Conservation (phyloP, 2,113 vertebrate species). For the Sinocyclocheilus grahami region DNA sequence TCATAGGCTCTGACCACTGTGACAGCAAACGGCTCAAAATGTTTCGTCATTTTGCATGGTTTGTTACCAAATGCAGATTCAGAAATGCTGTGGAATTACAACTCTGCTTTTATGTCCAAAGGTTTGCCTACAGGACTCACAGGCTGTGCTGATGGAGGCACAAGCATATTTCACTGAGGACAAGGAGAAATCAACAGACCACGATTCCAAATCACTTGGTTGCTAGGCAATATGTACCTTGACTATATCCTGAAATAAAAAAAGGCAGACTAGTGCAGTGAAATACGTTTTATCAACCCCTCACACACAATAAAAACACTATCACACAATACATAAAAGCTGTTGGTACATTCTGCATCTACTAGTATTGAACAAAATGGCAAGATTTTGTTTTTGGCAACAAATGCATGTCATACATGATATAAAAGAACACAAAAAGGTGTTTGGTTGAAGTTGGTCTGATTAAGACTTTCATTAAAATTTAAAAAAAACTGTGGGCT, state of each 20-base stretch:
- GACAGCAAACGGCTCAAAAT: neutral
- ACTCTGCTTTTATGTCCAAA: constrained; percentile 57
- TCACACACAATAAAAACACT: neutral
- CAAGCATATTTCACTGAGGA: neutral
- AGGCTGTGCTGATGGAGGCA: constrained; percentile 74
- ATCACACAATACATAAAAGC: neutral
- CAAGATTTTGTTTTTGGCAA: neutral
- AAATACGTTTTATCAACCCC: neutral
- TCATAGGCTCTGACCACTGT: neutral
- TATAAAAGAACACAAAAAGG: neutral
- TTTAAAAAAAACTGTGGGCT: neutral
- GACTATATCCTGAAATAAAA: neutral
- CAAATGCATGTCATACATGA: neutral
- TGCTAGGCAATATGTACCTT: neutral
- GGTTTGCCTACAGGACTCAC: constrained; percentile 80
- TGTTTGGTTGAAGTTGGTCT: constrained; percentile 22
- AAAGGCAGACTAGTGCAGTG: neutral
- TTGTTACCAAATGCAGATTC: neutral
- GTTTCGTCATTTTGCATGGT: neutral
- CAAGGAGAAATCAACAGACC: neutral
- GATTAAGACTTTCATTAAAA: constrained; percentile 27
- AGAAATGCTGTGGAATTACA: neutral
- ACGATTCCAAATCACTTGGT: neutral
- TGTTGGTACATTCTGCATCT: neutral
- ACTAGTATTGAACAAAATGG: neutral